Base-by-base conservation (phyloP, 2,113 vertebrate genomes). In the Phrynosoma blainvillii region DNA sequence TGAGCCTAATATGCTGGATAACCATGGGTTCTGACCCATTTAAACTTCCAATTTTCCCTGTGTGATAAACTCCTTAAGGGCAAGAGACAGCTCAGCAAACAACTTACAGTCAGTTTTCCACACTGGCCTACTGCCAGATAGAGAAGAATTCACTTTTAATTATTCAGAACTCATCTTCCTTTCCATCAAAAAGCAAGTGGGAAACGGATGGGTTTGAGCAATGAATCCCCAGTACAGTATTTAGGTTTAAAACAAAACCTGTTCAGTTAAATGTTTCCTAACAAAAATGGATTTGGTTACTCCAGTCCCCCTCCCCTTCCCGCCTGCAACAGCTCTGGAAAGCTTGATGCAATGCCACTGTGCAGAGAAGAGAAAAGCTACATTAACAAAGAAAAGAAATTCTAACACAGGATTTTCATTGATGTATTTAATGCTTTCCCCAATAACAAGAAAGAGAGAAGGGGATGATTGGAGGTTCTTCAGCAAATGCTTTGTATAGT, bases 151-250 rank as follows among this genome's bases (percentile, higher is more conserved):
- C 70, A 27, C 14, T 89, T 89, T 94, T 87, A 93, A 93, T 93
- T 92, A 95, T 94, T 95, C 93, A 93, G 8, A 94, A 74, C 90
- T 93, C 90, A 89, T 94, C 90, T 89, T 91, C 65, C 36, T 36
- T 94, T 93, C 87, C 86, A 74, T 92, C 94, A 94, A 93, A 62
- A 94, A 92, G 81, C 89, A 91, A 93, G 91, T 85, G 89, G 89
- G 80, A 89, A 93, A 89, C 0, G 89, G 86, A 93, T 95, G 89
- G 89, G 66, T 94, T 95, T 91, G 47, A 85, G 92, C 90, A 94
- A 93, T 86, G 85, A 93, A 94, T 91, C 87, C 95, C 82, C 92
- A 88, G 88, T 40, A 84, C 89, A 83, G 73, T 65, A 56, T 84
- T 94, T 81, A 32, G 76, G 86, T 90, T 93, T 91, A 92, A 91